A percentile compares a stretch with the other conserved stretches of the same genome.
phyloP scores from a whole-genome alignment of 2,113 vertebrate species.

The human (Homo sapiens) region DNA sequence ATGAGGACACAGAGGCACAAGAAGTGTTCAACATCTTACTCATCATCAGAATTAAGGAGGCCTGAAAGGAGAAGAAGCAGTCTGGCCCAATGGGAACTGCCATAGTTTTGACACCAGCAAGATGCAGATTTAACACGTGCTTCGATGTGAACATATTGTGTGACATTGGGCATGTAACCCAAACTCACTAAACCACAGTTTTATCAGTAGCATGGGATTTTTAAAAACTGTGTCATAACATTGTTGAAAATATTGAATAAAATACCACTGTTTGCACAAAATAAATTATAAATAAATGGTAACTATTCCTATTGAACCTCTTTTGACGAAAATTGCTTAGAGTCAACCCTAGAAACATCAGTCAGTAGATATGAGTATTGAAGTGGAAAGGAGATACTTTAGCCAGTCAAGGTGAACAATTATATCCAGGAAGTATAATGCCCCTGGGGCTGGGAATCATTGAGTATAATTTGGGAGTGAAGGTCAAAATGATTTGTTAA shows the following conservation, averaged over 20 bases:
- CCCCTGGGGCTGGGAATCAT: background rate
- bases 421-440: too few relatives aligned
- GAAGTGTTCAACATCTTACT: background rate
- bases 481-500: background rate
- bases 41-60: background rate
- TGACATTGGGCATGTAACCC: background rate
- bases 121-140: background rate
- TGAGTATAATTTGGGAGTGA: background rate
- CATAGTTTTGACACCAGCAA: background rate
- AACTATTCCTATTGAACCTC: background rate
- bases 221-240: background rate
- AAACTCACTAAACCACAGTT: background rate
- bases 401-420: background rate
- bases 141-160: background rate
- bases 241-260: conserved; percentile 6
- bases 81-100: background rate
- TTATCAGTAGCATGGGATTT: background rate
- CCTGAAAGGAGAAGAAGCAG: background rate
- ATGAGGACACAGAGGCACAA: background rate
- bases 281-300: conserved; percentile 6
- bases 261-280: background rate
- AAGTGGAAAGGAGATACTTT: background rate
- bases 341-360: background rate
- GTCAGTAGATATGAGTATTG: background rate
- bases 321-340: background rate